phyloP scores from a whole-genome alignment of 2,888 invertebrate genomes.

The Eledona agricola region DNA sequence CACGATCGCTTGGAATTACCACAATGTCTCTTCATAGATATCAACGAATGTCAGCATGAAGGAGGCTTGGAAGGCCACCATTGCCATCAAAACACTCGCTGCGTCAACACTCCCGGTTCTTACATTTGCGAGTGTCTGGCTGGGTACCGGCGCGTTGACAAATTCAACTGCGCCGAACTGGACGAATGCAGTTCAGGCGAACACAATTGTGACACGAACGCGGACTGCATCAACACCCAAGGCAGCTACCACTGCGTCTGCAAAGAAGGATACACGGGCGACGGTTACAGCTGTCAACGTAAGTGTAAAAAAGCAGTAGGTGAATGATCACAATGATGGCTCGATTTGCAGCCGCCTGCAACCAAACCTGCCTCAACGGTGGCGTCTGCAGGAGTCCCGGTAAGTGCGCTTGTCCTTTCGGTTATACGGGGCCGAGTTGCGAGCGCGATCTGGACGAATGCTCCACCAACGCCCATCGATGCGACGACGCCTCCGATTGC shows the following conservation, averaged over 20 bases:
- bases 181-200: slow-evolving; percentile 79
- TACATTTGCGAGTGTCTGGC: slow-evolving; percentile 86
- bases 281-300: slow-evolving; percentile 84
- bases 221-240: slow-evolving; percentile 81
- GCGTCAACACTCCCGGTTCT: slow-evolving; percentile 83
- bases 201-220: slow-evolving; percentile 79
- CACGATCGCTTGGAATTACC: too few relatives aligned
- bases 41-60: slow-evolving; percentile 83
- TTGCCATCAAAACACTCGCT: slow-evolving; percentile 84
- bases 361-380: slow-evolving; percentile 83
- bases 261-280: slow-evolving; percentile 76
- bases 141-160: slow-evolving; percentile 79
- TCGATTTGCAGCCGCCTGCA: slow-evolving; percentile 81
- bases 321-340: too few relatives aligned
- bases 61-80: slow-evolving; percentile 84
- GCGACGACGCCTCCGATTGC: slow-evolving; percentile 80
- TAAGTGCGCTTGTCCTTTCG: slow-evolving; percentile 80
- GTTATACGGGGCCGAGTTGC: slow-evolving; percentile 84
- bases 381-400: slow-evolving; percentile 82
- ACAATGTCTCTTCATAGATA: too few relatives aligned
- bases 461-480: slow-evolving; percentile 73
- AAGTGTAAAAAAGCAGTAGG: slow-evolving; percentile 62
- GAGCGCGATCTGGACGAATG: slow-evolving; percentile 91
- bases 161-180: slow-evolving; percentile 81
- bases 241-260: slow-evolving; percentile 84